Evolutionary conservation across 2,888 invertebrate genomes (phyloP).

Genomic region (Diarsia rubi): DNA sequence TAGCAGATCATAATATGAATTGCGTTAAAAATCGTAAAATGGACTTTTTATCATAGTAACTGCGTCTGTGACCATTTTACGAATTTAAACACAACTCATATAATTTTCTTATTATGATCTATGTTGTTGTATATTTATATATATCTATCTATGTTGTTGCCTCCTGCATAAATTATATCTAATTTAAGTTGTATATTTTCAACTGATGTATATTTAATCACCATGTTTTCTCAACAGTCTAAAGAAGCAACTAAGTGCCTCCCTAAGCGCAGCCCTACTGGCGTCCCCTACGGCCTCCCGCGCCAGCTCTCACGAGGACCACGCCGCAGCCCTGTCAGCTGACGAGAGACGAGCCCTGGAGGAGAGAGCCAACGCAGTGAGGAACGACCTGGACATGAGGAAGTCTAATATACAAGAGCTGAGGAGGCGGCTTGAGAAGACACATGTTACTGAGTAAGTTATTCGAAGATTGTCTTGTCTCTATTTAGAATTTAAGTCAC

Average conservation of each 20-base stretch:
- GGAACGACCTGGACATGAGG: constrained; percentile 94
- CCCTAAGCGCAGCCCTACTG: constrained; percentile 89
- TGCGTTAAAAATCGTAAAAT: too few relatives aligned
- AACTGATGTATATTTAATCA: neutral
- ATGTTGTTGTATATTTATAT: too few relatives aligned
- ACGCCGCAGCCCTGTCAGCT: constrained; percentile 86
- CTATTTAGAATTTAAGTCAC: neutral
- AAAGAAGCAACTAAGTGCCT: constrained; percentile 93
- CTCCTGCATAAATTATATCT: neutral
- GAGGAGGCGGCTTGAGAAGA: constrained; percentile 94
- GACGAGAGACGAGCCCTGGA: constrained; percentile 91
- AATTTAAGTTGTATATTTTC: neutral
- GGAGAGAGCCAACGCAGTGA: constrained; percentile 86
- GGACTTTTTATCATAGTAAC: too few relatives aligned
- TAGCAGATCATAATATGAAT: too few relatives aligned
- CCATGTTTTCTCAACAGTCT: constrained; percentile 80
- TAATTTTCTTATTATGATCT: too few relatives aligned
- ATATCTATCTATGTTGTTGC: too few relatives aligned
- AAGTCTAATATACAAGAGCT: constrained; percentile 95
- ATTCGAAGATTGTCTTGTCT: neutral
- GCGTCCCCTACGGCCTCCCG: constrained; percentile 78
- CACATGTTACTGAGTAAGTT: constrained; percentile 96
- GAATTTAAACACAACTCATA: too few relatives aligned
- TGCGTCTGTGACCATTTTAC: too few relatives aligned
- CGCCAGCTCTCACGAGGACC: constrained; percentile 73